Evolutionary conservation across 2,113 vertebrate genomes (phyloP).

Genomic region (Chionomys nivalis): DNA sequence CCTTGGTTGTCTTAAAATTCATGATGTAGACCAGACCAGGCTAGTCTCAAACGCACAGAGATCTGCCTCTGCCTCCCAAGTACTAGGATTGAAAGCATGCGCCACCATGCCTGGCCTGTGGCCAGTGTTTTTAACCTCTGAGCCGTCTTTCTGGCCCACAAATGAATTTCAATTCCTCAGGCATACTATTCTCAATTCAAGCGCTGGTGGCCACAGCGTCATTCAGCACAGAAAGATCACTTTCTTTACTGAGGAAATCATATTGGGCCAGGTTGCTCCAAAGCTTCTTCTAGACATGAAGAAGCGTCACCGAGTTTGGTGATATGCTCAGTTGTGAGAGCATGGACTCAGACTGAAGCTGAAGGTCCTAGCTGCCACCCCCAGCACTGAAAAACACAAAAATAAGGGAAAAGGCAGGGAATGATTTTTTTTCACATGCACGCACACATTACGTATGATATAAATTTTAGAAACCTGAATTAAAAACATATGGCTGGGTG

Average conservation of each 20-base stretch:
- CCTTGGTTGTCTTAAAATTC: background rate
- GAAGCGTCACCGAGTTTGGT: background rate
- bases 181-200: background rate
- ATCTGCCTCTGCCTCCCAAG: background rate
- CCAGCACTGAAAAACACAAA: background rate
- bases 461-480: background rate
- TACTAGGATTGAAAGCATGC: background rate
- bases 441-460: background rate
- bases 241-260: background rate
- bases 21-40: background rate
- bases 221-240: background rate
- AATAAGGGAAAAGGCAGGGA: background rate
- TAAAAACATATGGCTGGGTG: background rate
- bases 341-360: background rate
- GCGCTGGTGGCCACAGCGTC: background rate
- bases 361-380: background rate
- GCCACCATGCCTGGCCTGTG: background rate
- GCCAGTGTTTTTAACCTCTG: background rate
- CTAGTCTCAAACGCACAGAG: background rate
- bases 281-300: background rate
- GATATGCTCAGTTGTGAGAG: background rate
- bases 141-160: background rate
- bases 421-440: background rate
- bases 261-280: background rate
- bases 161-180: background rate